Evolutionary conservation across 2,797 vertebrate genomes (phyloP).

Genomic region (Chaenodraco wilsoni): DNA sequence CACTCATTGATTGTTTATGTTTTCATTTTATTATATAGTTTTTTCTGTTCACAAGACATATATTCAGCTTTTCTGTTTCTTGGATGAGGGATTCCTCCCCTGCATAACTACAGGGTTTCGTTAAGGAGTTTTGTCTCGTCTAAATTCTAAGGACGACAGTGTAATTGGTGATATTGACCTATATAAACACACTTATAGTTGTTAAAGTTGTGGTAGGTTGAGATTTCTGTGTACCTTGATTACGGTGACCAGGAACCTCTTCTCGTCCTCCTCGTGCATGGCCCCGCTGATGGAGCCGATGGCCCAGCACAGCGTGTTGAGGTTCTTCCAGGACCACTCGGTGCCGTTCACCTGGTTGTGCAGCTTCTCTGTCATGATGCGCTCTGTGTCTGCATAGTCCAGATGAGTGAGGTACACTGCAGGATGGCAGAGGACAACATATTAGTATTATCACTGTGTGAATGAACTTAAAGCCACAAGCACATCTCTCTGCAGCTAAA

Average conservation of each 20-base stretch:
- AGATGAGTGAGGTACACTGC: constrained; percentile 97
- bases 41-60: no score
- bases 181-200: no score
- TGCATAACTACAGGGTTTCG: no score
- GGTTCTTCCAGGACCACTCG: constrained; percentile 99
- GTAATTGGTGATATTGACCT: no score
- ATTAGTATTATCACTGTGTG: background rate
- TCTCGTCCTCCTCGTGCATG: constrained; percentile 99
- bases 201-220: background rate
- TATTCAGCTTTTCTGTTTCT: no score
- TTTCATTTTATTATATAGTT: no score
- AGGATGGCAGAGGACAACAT: background rate
- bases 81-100: no score
- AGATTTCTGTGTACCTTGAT: constrained; percentile 89
- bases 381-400: constrained; percentile 97
- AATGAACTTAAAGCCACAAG: background rate
- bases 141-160: no score
- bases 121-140: no score
- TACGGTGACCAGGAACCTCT: constrained; percentile 97
- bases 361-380: constrained; percentile 99
- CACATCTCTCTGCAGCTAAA: background rate
- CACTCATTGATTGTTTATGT: background rate
- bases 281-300: constrained; percentile 98
- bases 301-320: constrained; percentile 98
- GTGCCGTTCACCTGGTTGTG: constrained; percentile 98